These are phyloP conservation scores for Carterocephalus palaemon DNA, from an alignment of 2,888 invertebrate genomes.

Conservation along the genomic window DNA sequence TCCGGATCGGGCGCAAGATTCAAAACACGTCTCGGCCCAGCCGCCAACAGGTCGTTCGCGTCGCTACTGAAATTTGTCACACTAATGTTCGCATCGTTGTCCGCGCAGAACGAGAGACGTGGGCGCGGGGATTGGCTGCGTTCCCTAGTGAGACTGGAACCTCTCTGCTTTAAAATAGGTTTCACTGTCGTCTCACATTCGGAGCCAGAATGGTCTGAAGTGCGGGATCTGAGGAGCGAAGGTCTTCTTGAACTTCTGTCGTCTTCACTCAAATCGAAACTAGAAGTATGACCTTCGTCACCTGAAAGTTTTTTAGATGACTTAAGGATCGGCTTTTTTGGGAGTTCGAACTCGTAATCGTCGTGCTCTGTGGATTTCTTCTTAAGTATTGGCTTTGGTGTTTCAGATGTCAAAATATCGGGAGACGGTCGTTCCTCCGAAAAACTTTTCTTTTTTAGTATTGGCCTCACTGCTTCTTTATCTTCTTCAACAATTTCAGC, in stretches of 20 bases:
- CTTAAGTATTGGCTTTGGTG: slow-evolving; percentile 89
- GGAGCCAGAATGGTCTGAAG: slow-evolving; percentile 75
- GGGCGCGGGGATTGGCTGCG: slow-evolving; percentile 81
- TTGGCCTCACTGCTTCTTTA: slow-evolving; percentile 83
- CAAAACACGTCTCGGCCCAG: slow-evolving; percentile 67
- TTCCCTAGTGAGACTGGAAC: slow-evolving; percentile 79
- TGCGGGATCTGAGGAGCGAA: slow-evolving; percentile 76
- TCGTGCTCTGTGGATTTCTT: slow-evolving; percentile 90
- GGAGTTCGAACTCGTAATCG: slow-evolving; percentile 85
- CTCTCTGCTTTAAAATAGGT: slow-evolving; percentile 83
- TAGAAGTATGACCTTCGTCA: slow-evolving; percentile 79
- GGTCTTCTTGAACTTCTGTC: slow-evolving; percentile 77
- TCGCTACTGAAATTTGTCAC: slow-evolving; percentile 69
- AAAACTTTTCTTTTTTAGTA: slow-evolving; percentile 89
- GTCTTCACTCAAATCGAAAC: slow-evolving; percentile 77
- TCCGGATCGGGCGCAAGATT: slow-evolving; percentile 61
- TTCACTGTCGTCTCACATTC: slow-evolving; percentile 79
- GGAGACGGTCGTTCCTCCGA: slow-evolving; percentile 82
- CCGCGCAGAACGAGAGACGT: slow-evolving; percentile 81
- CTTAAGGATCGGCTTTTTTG: slow-evolving; percentile 88
- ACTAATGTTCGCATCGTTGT: slow-evolving; percentile 70
- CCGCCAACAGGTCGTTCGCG: slow-evolving; percentile 69
- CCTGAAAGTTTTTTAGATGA: slow-evolving; percentile 82
- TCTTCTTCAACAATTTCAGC: slow-evolving; percentile 78
- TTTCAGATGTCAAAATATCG: slow-evolving; percentile 65